Base-by-base conservation (phyloP, 2,888 invertebrate species). In the Teleogryllus oceanicus region DNA sequence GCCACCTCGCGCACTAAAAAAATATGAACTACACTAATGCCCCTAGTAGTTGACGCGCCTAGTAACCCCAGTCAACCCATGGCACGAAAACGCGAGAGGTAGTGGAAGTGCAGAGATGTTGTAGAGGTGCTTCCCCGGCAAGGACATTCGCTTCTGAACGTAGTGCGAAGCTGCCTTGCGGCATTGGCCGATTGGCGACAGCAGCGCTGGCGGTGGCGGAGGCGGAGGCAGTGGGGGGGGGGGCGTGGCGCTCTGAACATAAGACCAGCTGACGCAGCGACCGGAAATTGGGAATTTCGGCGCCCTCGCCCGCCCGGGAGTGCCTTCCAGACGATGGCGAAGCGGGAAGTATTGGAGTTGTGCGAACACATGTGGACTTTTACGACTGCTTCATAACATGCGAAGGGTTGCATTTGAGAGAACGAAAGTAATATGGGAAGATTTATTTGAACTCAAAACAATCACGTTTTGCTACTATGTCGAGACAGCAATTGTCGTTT, bases 221-320 rank as follows among this genome's bases (percentile, higher is more conserved):
- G 62, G 13, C 16, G 11, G 62, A 8, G 62, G 37, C 37, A 8
- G 37, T 11, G 62, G 16, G 5, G 13, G 62, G 1, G 16, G 62
- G 8, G 62, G 8, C 62, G n/a, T 8, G n/a, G 62, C 37, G 13
- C 62, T 13, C 16, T 62, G 62, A 62, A n/a, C 62, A 62, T n/a
- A 62, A 13, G 62, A 62, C 62, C 37, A 37, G 62, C n/a, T n/a
- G 62, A 62, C 62, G 62, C 16, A 62, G 62, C 37, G 37, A 37
- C 16, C 62, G 62, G 62, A 62, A 62, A 62, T 62, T 62, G 62
- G n/a, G 62, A 62, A 62, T 62, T 62, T 62, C 62, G 62, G 62
- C 16, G 8, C 62, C n/a, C 62, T 62, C 62, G 13, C 62, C 1
- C 62, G 37, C 1, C 62, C 62, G n/a, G 16, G 3, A 62, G 62